phyloP scores from a whole-genome alignment of 2,797 vertebrate genomes.

The Microhierax caerulescens region DNA sequence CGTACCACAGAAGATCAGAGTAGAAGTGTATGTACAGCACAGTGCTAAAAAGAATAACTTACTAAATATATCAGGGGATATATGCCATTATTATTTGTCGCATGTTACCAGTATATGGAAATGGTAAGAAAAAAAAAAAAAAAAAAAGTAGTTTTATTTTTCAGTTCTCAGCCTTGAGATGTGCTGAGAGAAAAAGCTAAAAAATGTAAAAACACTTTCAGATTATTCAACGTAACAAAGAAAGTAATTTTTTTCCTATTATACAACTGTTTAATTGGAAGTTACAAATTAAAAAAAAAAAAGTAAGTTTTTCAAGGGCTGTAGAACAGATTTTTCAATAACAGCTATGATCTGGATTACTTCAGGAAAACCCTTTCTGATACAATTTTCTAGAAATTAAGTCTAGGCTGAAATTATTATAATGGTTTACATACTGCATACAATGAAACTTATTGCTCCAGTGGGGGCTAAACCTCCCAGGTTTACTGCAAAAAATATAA shows the following conservation, averaged over 20 bases:
- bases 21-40: background rate
- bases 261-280: background rate
- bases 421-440: background rate
- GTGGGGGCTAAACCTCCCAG: accelerated
- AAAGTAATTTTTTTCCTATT: background rate
- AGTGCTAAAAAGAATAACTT: background rate
- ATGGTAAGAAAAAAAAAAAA: background rate
- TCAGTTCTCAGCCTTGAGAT: background rate
- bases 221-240: background rate
- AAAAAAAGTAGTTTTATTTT: background rate
- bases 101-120: background rate
- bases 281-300: background rate
- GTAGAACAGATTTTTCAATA: background rate
- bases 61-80: background rate
- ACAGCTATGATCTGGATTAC: background rate
- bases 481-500: background rate
- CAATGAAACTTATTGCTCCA: background rate
- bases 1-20: background rate
- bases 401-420: background rate
- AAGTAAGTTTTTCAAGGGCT: background rate
- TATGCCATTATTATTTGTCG: background rate
- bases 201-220: background rate
- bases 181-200: background rate
- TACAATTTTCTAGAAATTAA: background rate
- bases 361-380: background rate